These are phyloP conservation scores for Florisuga fusca DNA, from an alignment of 2,797 vertebrate species.

Conservation along the genomic window DNA sequence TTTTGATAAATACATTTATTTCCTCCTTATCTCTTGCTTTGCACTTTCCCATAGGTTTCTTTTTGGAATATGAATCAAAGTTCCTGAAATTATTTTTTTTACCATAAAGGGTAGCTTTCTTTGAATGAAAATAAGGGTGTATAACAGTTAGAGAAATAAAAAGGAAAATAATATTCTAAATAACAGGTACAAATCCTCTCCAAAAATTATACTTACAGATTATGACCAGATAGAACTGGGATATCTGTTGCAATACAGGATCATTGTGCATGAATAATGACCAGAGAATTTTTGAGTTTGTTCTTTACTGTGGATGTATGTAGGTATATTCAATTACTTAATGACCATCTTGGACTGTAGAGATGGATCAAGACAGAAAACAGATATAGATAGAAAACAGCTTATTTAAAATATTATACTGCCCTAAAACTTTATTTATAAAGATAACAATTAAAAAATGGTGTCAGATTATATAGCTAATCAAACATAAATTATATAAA, in stretches of 20 bases:
- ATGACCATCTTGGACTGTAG: background rate
- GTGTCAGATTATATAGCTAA: background rate
- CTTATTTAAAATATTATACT: background rate
- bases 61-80: background rate
- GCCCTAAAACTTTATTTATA: background rate
- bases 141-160: background rate
- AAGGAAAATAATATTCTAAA: background rate
- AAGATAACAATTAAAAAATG: background rate
- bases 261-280: background rate
- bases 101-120: background rate
- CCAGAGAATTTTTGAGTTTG: background rate
- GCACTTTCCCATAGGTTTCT: background rate
- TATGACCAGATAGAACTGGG: background rate
- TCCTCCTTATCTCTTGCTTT: background rate
- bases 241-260: background rate
- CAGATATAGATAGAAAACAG: background rate
- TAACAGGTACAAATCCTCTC: background rate
- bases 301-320: background rate
- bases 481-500: background rate
- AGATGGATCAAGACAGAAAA: background rate
- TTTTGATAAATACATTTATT: background rate
- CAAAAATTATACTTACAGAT: background rate
- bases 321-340: background rate
- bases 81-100: background rate
- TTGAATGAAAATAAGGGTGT: background rate